Base-by-base conservation (phyloP, 2,888 invertebrate genomes). In the Hylaea fasciaria region DNA sequence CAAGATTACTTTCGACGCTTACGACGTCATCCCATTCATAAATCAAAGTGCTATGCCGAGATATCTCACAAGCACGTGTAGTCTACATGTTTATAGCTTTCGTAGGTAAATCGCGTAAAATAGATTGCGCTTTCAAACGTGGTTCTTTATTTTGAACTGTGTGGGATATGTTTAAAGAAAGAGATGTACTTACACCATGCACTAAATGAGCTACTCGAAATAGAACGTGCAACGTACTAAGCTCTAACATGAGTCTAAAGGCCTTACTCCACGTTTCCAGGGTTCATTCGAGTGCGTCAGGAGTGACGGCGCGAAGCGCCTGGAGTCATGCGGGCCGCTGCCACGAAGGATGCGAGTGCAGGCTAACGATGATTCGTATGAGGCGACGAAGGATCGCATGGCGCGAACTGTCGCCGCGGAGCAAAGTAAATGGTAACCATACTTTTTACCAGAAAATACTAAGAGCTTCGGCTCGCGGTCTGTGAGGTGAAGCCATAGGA, bases 331-430 rank as follows among this genome's bases (percentile, higher is more conserved):
- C 91, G 98, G 98, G 73, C 94, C 96, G 72, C 93, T 98, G 90
- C 95, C 96, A 77, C 94, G 96, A 85, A 96, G 97, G 86, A 96
- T 98, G 95, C 95, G 97, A 70, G 96, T 98, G 75, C 97, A 96
- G 85, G 98, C 98, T 78, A 98, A 97, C 81, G 98, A 98, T 82
- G 98, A 98, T 93, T 97, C 98, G 63, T 98, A 98, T 92, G 97
- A 97, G 91, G 95, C 96, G 76, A 98, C 98, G 72, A 95, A 96
- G 90, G 95, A 96, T 86, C 95, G 97, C 79, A 97, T 98, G 97
- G 97, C 97, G 80, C 95, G 95, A 80, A 97, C 96, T 71, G 97
- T 98, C 87, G 97, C 98, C 86, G 96, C 96, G 89, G 97, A 96
- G 91, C 98, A 97, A 93, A 98, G 97, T 88, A 97, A 97, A 93